Conservation (phyloP, 1,140 invertebrate species). For the Apis cerana region DNA sequence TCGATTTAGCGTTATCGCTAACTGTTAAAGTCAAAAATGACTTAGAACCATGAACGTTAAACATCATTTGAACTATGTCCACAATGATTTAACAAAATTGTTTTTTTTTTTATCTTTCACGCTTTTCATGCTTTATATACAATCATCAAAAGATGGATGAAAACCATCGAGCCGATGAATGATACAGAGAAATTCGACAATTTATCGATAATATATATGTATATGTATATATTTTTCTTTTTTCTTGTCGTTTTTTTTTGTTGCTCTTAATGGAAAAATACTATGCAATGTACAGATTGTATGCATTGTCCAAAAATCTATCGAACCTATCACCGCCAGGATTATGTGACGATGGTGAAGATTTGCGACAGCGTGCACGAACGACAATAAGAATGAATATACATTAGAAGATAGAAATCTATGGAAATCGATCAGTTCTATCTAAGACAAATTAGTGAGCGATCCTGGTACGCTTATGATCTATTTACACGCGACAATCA, state of each 20-base stretch:
- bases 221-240: background rate
- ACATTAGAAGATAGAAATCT: conserved; percentile 15
- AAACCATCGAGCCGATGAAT: background rate
- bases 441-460: background rate
- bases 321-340: background rate
- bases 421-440: background rate
- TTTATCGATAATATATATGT: background rate
- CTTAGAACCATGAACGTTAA: too few relatives aligned
- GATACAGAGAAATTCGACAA: background rate
- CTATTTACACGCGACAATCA: conserved; percentile 26
- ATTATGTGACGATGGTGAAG: too few relatives aligned
- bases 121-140: too few relatives aligned
- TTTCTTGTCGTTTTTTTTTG: background rate
- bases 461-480: background rate
- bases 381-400: conserved; percentile 2
- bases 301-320: conserved; percentile 1
- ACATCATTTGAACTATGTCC: too few relatives aligned
- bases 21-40: too few relatives aligned
- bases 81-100: too few relatives aligned
- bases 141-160: background rate
- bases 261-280: conserved; percentile 56
- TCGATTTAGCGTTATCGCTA: too few relatives aligned
- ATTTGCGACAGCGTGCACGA: background rate
- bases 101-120: too few relatives aligned
- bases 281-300: conserved; percentile 50